Evolutionary conservation across 64 coral and sea anemone genomes (phyloP).

Genomic region (Stichodactyla mertensii): DNA sequence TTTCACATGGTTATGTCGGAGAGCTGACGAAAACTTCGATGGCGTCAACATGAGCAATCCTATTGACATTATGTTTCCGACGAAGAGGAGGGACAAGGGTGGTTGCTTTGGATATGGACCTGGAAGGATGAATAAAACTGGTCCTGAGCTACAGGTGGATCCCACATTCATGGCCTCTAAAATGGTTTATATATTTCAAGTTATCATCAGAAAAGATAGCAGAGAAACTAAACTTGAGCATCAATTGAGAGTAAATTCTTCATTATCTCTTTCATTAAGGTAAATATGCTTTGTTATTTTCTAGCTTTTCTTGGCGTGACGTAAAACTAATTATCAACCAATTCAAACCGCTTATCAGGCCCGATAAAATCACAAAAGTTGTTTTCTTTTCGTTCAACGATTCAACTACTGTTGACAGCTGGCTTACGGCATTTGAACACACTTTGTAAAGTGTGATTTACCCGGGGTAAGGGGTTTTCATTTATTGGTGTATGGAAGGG

Average conservation of each 20-base stretch:
- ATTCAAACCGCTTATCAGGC: too few species aligned
- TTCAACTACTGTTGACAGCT: too few species aligned
- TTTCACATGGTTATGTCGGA: slow-evolving; percentile 78
- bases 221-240: slow-evolving; percentile 27
- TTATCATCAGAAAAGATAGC: slow-evolving; percentile 52
- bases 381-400: too few species aligned
- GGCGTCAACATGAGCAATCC: slow-evolving; percentile 41
- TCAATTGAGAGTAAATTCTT: slow-evolving; percentile 56
- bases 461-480: too few species aligned
- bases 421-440: too few species aligned
- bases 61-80: slow-evolving; percentile 24
- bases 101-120: slow-evolving; percentile 83
- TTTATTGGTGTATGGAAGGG: too few species aligned
- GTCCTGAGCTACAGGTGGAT: slow-evolving; percentile 27
- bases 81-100: slow-evolving; percentile 44
- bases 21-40: slow-evolving; percentile 36
- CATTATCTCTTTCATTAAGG: slow-evolving; percentile 66
- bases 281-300: neutral
- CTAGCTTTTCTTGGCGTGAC: too few species aligned
- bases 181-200: slow-evolving; percentile 46
- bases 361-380: too few species aligned
- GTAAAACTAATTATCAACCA: too few species aligned
- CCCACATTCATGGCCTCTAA: slow-evolving; percentile 37
- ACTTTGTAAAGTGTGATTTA: too few species aligned
- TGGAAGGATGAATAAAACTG: slow-evolving; percentile 50